Conservation (phyloP, 1,140 invertebrate species). For the Pseudomyrmex cubaensis region DNA sequence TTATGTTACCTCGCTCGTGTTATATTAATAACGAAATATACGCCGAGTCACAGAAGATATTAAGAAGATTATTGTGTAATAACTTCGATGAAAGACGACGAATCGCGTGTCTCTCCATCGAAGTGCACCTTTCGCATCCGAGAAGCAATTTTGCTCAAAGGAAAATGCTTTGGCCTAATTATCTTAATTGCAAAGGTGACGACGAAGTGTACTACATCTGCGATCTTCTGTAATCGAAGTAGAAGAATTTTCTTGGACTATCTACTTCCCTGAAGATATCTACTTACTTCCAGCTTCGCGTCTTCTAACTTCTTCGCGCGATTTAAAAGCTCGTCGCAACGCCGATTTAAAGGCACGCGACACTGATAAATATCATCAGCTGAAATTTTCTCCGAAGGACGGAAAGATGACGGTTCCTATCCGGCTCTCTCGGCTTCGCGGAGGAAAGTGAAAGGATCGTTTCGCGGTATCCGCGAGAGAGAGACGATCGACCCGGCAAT, state of each 20-base stretch:
- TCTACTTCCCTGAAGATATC: background rate
- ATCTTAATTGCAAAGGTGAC: background rate
- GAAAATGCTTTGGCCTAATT: background rate
- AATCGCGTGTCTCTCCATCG: too few species aligned
- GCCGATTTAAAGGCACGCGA: background rate
- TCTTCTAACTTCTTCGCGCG: background rate
- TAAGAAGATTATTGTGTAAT: conserved; percentile 14
- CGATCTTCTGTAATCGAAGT: background rate
- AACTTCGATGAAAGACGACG: background rate
- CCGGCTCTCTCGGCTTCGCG: background rate
- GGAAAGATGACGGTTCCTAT: conserved; percentile 17
- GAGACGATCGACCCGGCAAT: conserved; percentile 21
- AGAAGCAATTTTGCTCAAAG: background rate
- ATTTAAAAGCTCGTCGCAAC: background rate
- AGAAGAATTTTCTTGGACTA: too few species aligned
- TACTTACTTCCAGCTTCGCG: background rate
- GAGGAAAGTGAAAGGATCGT: conserved; percentile 63
- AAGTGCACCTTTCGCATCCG: conserved; percentile 1
- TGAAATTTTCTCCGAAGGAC: conserved; percentile 46
- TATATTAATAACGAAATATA: conserved; percentile 2
- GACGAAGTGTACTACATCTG: background rate
- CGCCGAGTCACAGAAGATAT: background rate
- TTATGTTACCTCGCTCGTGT: background rate
- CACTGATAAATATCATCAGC: conserved; percentile 15
- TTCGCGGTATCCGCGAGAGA: conserved; percentile 44